phyloP scores from a whole-genome alignment of 2,888 invertebrate genomes.

The Perizoma flavofasciatum region DNA sequence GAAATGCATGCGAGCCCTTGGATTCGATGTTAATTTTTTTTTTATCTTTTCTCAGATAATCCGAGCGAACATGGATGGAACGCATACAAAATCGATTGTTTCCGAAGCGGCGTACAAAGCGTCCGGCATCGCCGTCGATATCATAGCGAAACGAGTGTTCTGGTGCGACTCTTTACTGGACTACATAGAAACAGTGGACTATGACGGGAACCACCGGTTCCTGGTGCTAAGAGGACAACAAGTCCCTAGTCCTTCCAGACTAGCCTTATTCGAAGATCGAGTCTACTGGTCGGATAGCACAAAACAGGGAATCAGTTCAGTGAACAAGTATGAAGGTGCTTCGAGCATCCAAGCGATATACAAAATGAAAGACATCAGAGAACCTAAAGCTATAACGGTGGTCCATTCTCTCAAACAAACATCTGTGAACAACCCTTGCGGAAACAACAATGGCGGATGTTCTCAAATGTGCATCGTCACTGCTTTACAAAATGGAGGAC shows the following conservation, averaged over 20 bases:
- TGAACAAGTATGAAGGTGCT: constrained; percentile 92
- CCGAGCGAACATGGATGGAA: constrained; percentile 97
- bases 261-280: constrained; percentile 93
- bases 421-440: constrained; percentile 91
- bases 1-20: too few species aligned
- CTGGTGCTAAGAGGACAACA: constrained; percentile 92
- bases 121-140: constrained; percentile 95
- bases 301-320: constrained; percentile 94
- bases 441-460: constrained; percentile 94
- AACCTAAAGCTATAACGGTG: constrained; percentile 93
- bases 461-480: constrained; percentile 97
- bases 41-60: constrained; percentile 78
- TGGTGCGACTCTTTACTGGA: constrained; percentile 98
- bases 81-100: constrained; percentile 91
- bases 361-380: constrained; percentile 90
- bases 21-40: too few species aligned
- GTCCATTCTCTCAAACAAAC: constrained; percentile 92
- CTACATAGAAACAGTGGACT: constrained; percentile 98
- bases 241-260: constrained; percentile 92
- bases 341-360: constrained; percentile 91
- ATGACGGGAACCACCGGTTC: constrained; percentile 92
- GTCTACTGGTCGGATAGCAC: constrained; percentile 97
- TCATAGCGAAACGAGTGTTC: constrained; percentile 94
- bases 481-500: constrained; percentile 86
- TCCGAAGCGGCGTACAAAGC: constrained; percentile 97